Conservation (phyloP, 2,113 vertebrate species). For the Lamprotornis superbus region DNA sequence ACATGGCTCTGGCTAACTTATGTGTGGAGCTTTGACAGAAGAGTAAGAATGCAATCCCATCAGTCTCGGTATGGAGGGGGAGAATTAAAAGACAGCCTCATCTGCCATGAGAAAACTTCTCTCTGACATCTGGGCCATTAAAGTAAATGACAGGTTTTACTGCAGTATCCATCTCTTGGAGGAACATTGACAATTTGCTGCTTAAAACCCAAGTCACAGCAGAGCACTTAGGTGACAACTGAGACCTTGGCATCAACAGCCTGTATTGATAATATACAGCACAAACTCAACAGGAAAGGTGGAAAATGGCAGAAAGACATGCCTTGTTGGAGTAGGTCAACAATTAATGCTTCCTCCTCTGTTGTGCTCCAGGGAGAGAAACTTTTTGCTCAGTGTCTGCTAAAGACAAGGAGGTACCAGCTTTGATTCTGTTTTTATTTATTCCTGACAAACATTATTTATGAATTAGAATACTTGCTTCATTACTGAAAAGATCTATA, state of each 20-base stretch:
- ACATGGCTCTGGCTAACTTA: conserved; percentile 52
- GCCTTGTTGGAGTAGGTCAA: not conserved
- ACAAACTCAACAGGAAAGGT: conserved; percentile 1
- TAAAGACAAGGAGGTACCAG: not conserved
- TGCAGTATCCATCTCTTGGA: not conserved
- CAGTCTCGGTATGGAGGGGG: not conserved
- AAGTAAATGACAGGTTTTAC: conserved; percentile 38
- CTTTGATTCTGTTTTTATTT: conserved; percentile 31
- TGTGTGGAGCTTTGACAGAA: not conserved
- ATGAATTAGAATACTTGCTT: conserved; percentile 59
- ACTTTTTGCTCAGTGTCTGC: not conserved
- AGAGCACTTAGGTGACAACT: not conserved
- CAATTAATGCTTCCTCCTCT: conserved; percentile 8
- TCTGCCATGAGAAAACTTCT: conserved; percentile 19
- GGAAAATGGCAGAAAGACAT: conserved; percentile 1
- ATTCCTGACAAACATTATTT: conserved; percentile 61
- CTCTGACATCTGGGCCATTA: conserved; percentile 22
- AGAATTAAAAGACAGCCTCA: conserved; percentile 26
- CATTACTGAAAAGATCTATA: conserved; percentile 46
- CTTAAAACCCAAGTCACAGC: conserved; percentile 29
- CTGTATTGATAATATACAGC: conserved; percentile 6
- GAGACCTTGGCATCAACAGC: conserved; percentile 11
- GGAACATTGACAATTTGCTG: not conserved
- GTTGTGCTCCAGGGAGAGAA: not conserved
- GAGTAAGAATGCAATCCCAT: not conserved